Evolutionary conservation across 1,140 invertebrate species (phyloP), one percentile per base, ranked within the genome.

Genomic region (Calephelis nemesis): DNA sequence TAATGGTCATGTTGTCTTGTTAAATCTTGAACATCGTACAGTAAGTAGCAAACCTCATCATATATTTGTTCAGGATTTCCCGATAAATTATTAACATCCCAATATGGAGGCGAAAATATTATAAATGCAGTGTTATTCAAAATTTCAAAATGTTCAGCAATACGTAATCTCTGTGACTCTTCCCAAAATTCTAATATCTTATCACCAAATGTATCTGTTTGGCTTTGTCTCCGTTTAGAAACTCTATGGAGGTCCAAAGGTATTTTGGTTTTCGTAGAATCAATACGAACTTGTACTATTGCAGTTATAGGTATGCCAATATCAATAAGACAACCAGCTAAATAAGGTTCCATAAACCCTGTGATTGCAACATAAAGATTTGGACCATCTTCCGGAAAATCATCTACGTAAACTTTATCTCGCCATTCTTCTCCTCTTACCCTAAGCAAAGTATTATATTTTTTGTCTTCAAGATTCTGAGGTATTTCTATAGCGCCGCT

Each of bases 351-450:
- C 60, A 88, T 74, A 79, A 94, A 94, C 0, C 93, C 93, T 0
- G 91, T 92, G 4, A 94, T 69, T 19, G 93, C 89, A 15, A 94
- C 75, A 68, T 93, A 94, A 2, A 94, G 70, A 73, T 93, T 90
- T 0, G 93, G 92, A 15, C 93, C 93, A 58, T 92, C 84, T 13
- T 75, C 67, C 0, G 93, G 93, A 70, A 84, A 92, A 65, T 94
- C 93, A 67, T 93, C 92, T 1, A 93, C 76, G 65, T 91, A 93
- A 11, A 89, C 77, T 72, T 87, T 88, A 72, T 93, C 91, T 66
- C 91, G 87, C 93, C 93, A 93, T 72, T 93, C 93, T 75, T 94
- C 93, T 9, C 90, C 92, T n/a, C 92, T 81, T 45, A 87, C 88
- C 47, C 90, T 80, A 48, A 93, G 78, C 49, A 73, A 74, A 5